Conservation (phyloP, 2,888 invertebrate species). For the Leptopilina myrica region DNA sequence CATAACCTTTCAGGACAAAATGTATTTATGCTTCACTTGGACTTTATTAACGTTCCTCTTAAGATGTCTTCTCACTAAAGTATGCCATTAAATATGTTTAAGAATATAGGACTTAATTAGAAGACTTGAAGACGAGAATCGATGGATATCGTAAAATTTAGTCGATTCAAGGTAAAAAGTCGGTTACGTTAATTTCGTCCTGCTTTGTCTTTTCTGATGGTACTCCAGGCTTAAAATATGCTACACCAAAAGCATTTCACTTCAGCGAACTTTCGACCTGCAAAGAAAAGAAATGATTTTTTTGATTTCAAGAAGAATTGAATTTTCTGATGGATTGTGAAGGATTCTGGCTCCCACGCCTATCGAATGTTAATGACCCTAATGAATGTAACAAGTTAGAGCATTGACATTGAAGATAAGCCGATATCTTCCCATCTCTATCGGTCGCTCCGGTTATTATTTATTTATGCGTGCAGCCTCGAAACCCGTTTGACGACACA, state of each 20-base stretch:
- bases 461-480: slow-evolving; percentile 71
- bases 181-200: too few species aligned
- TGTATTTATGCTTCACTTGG: slow-evolving; percentile 26
- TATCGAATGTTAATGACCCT: slow-evolving; percentile 72
- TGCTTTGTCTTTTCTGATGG: too few species aligned
- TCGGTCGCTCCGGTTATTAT: slow-evolving; percentile 69
- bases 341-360: slow-evolving; percentile 60
- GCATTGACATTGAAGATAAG: slow-evolving; percentile 71
- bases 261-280: too few species aligned
- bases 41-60: slow-evolving; percentile 31
- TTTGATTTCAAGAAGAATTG: neutral
- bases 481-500: slow-evolving; percentile 69
- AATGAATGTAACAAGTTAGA: slow-evolving; percentile 69
- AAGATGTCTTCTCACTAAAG: slow-evolving; percentile 24
- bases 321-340: slow-evolving; percentile 19
- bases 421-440: slow-evolving; percentile 67
- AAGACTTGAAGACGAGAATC: slow-evolving; percentile 18
- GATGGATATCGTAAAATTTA: neutral
- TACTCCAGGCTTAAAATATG: too few species aligned
- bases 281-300: too few species aligned
- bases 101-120: slow-evolving; percentile 42
- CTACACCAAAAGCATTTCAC: too few species aligned
- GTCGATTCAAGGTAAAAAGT: too few species aligned
- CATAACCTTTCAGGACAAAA: slow-evolving; percentile 54
- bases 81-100: slow-evolving; percentile 36